Evolutionary conservation across 2,797 vertebrate genomes (phyloP).

Genomic region (Cryptoblepharus egeriae): DNA sequence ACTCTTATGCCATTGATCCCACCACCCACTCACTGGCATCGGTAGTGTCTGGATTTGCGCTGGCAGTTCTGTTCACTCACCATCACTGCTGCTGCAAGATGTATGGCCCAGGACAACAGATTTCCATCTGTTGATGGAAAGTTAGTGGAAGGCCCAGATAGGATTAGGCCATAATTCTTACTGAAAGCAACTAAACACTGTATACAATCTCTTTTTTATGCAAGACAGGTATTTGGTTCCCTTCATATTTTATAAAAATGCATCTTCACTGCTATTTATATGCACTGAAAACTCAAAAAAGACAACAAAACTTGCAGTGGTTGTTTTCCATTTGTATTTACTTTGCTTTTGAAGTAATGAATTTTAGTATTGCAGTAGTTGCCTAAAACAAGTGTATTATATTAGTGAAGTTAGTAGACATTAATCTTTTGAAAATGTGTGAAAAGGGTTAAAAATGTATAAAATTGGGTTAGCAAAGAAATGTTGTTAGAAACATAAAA

Average conservation of each 20-base stretch:
- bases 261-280: neutral
- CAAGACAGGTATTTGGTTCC: constrained; percentile 12
- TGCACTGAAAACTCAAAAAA: neutral
- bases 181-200: too few relatives aligned
- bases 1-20: too few relatives aligned
- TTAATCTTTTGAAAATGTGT: constrained; percentile 66
- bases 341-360: constrained; percentile 78
- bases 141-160: too few relatives aligned
- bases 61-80: too few relatives aligned
- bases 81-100: too few relatives aligned
- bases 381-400: constrained; percentile 67
- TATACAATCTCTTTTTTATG: constrained; percentile 14
- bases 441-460: constrained; percentile 71
- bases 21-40: too few relatives aligned
- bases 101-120: too few relatives aligned
- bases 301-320: constrained; percentile 43
- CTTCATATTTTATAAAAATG: neutral
- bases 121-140: too few relatives aligned
- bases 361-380: constrained; percentile 68
- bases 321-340: constrained; percentile 73
- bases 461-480: constrained; percentile 69
- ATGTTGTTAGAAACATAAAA: constrained; percentile 25
- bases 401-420: constrained; percentile 61
- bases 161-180: too few relatives aligned
- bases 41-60: too few relatives aligned